Evolutionary conservation across 2,888 invertebrate species (phyloP), one percentile per base, ranked within the genome.

Genomic region (Hydrotaea diabolus): DNA sequence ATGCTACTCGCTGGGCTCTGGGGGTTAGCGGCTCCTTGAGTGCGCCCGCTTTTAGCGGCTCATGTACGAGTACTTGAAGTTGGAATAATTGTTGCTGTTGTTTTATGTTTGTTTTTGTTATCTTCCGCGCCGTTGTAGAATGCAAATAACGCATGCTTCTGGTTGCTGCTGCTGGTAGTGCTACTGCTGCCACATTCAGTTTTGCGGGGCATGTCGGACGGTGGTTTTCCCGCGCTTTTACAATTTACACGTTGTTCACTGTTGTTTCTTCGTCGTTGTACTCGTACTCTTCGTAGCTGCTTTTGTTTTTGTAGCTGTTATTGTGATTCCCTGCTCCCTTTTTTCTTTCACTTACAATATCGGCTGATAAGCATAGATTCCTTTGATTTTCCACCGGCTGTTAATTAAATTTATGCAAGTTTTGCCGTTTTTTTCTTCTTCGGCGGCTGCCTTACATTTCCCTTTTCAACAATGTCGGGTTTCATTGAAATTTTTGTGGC

Each of bases 321-420:
- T 1, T 39, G 13, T 49, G 31, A 1, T 9, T 17, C 13, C 13
- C 3, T 69, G 66, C 23, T 57, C 39, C 39, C 19, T 21, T 73
- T 53, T 26, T 71, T 71, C 17, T 69, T 69, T 69, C 69, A 69
- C 43, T 69, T 43, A 46, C 46, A 43, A 23, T 15, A 69, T 69
- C 69, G 43, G 13, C 23, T 2, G 71, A 71, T 77, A 46, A 69
- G 43, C 53, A 49, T 66, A 53, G 21, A 43, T 17, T 13, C 21
- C 69, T 85, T 85, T 85, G 82, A 80, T 71, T 82, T 81, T 69
- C 46, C 64, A 71, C 79, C 85, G 85, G 85, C 82, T 82, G 82
- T 80, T 85, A 80, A 82, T 85, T 80, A 85, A 82, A 66, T 69
- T 80, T 80, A 72, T 77, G 83, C 69, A 46, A 69, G 69, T 46